phyloP scores from a whole-genome alignment of 2,113 vertebrate genomes.

The Clarias batrachus region DNA sequence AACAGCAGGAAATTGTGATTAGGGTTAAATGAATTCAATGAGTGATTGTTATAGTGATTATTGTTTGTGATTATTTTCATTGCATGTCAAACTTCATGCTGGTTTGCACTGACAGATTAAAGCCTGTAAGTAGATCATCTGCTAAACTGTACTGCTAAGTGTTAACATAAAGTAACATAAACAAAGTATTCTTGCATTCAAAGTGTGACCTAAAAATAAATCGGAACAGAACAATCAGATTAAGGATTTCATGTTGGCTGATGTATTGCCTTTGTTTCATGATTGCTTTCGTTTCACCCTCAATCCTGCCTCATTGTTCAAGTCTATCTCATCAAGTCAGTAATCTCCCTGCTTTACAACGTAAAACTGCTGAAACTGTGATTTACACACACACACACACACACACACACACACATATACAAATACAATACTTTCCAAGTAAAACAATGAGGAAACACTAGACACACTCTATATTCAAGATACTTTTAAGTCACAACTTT shows the following conservation, averaged over 20 bases:
- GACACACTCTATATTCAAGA: background rate
- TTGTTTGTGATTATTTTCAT: conserved; percentile 22
- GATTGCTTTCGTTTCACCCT: conserved; percentile 2
- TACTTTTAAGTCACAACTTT: background rate
- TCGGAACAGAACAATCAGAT: background rate
- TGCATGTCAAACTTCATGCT: conserved; percentile 17
- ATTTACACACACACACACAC: too few relatives aligned
- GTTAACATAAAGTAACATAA: background rate
- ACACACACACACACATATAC: too few relatives aligned
- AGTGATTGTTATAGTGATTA: conserved; percentile 6
- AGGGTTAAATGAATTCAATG: conserved; percentile 3
- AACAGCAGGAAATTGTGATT: background rate
- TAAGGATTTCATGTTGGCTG: background rate
- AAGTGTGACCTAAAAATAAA: background rate
- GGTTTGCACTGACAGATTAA: conserved; percentile 4
- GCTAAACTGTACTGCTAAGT: background rate
- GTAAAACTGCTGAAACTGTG: background rate
- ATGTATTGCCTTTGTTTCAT: background rate
- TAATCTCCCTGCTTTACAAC: background rate
- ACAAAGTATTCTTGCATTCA: background rate
- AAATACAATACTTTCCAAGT: too few relatives aligned
- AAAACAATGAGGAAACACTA: background rate
- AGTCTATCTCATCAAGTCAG: conserved; percentile 1
- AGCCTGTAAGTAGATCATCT: conserved; percentile 15
- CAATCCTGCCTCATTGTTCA: background rate